Conservation (phyloP, 30 jellyfish, hydroid and myxozoan genomes). For the Mastigias papua region DNA sequence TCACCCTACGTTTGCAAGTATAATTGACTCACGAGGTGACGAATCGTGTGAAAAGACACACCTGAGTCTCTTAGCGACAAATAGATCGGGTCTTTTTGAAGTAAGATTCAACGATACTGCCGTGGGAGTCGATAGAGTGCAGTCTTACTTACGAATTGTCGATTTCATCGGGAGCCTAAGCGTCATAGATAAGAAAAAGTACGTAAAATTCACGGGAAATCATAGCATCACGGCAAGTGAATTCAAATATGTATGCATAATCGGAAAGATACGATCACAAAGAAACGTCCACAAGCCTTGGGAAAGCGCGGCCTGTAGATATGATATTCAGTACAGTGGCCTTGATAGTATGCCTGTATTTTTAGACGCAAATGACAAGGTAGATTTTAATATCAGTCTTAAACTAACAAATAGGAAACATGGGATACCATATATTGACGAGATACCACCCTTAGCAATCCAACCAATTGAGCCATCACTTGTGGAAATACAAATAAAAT, state of each 20-base stretch:
- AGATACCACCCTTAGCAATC: constrained; percentile 39
- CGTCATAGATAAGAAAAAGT: background rate
- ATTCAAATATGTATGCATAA: constrained; percentile 5
- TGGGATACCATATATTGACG: constrained; percentile 2
- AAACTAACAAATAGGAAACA: background rate
- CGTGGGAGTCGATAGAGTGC: background rate
- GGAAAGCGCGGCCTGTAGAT: constrained; percentile 1
- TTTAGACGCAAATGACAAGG: constrained; percentile 52
- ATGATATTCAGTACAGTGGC: background rate
- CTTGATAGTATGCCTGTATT: constrained; percentile 1
- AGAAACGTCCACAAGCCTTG: background rate
- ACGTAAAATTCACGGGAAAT: background rate
- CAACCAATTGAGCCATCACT: constrained; percentile 51
- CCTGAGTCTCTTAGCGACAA: background rate
- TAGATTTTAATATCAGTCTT: constrained; percentile 16
- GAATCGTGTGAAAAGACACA: constrained; percentile 38
- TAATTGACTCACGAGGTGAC: constrained; percentile 50
- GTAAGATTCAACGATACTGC: background rate
- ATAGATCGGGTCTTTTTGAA: background rate
- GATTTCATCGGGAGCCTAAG: constrained; percentile 14
- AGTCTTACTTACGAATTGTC: constrained; percentile 7
- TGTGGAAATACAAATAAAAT: background rate
- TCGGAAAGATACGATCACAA: background rate
- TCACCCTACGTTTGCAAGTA: background rate
- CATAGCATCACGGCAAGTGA: background rate